phyloP scores from a whole-genome alignment of 1,140 invertebrate species.

The Caerostris darwini region DNA sequence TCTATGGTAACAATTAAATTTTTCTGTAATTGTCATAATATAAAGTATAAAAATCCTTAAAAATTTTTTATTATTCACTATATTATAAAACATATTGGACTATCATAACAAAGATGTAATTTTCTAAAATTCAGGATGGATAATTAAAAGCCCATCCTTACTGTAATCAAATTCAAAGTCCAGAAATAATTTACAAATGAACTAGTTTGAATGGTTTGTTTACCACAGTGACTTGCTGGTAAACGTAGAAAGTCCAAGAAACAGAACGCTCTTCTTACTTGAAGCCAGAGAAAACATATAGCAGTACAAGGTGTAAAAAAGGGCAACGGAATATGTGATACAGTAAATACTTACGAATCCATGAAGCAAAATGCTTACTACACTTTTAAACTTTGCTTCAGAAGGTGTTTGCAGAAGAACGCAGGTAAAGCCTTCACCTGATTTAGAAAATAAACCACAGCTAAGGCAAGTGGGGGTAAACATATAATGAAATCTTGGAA shows the following conservation, averaged over 20 bases:
- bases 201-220: too few relatives aligned
- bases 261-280: neutral
- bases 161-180: too few relatives aligned
- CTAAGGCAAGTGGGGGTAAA: neutral
- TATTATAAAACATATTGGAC: too few relatives aligned
- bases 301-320: constrained; percentile 31
- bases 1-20: too few relatives aligned
- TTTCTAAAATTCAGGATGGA: too few relatives aligned
- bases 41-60: too few relatives aligned
- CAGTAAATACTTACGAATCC: constrained; percentile 38
- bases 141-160: too few relatives aligned
- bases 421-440: neutral
- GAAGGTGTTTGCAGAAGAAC: neutral
- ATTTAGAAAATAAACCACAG: neutral
- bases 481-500: neutral
- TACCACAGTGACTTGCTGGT: neutral
- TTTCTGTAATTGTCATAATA: too few relatives aligned
- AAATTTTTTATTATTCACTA: too few relatives aligned
- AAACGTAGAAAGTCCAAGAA: neutral
- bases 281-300: neutral
- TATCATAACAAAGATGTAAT: too few relatives aligned
- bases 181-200: too few relatives aligned
- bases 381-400: neutral
- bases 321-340: constrained; percentile 8
- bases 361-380: neutral